These are phyloP conservation scores for Drosophila colorata DNA, from an alignment of 2,888 invertebrate species.

Conservation along the genomic window DNA sequence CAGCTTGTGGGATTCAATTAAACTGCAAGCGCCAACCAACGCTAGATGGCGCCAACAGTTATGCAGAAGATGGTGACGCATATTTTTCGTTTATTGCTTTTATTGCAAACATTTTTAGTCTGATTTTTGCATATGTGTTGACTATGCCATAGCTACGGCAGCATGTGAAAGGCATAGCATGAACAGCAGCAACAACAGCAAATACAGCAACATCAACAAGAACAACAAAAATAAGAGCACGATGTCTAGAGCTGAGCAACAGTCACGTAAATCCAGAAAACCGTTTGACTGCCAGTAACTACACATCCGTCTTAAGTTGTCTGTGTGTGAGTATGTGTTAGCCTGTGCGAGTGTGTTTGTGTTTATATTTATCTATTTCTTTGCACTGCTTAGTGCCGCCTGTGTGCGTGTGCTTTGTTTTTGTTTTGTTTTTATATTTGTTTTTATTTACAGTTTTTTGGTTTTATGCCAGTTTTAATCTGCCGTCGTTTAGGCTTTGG, in stretches of 20 bases:
- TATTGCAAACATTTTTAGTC: conserved; percentile 33
- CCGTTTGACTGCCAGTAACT: conserved; percentile 29
- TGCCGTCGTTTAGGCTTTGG: conserved; percentile 8
- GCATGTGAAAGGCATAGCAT: not conserved
- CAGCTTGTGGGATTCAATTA: conserved; percentile 64
- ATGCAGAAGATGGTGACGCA: conserved; percentile 17
- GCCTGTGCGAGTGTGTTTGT: conserved; percentile 6
- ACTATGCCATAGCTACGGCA: not conserved
- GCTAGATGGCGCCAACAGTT: conserved; percentile 28
- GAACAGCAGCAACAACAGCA: conserved; percentile 2
- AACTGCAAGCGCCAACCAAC: conserved; percentile 18
- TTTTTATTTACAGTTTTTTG: conserved; percentile 30
- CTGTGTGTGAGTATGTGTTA: not conserved
- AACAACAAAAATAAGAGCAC: conserved; percentile 33
- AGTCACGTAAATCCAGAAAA: conserved; percentile 54
- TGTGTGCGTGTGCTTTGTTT: conserved; percentile 2
- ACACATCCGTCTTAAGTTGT: conserved; percentile 13
- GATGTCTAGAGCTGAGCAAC: conserved; percentile 24
- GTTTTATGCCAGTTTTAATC: conserved; percentile 34
- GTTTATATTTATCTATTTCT: conserved; percentile 20
- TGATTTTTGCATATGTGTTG: not conserved
- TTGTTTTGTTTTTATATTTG: conserved; percentile 16
- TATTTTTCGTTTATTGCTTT: not conserved
- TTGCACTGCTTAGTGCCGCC: conserved; percentile 21
- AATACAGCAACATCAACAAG: conserved; percentile 19